phyloP scores from a whole-genome alignment of 1,140 invertebrate genomes.

The Drosophila sucinea region DNA sequence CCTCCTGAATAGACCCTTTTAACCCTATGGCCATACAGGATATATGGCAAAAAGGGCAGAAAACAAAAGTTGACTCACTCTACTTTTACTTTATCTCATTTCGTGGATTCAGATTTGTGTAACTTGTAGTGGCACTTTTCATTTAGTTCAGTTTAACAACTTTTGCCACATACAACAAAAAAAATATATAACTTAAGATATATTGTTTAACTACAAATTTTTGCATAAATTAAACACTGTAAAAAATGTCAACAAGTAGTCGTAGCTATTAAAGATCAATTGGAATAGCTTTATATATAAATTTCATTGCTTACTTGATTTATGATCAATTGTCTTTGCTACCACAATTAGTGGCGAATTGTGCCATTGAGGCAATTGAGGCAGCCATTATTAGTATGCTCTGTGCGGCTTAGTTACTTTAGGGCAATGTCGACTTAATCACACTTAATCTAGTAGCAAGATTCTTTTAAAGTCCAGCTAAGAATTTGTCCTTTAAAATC shows the following conservation, averaged over 20 bases:
- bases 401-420: constrained; percentile 5
- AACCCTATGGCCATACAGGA: no score
- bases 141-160: constrained; percentile 5
- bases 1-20: no score
- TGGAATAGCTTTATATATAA: no score
- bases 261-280: no score
- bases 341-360: no score
- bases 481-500: background rate
- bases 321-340: no score
- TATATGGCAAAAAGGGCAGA: constrained; percentile 1
- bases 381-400: background rate
- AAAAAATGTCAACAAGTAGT: background rate
- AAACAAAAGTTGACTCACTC: constrained; percentile 9
- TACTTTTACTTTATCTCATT: constrained; percentile 7
- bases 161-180: background rate
- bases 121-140: constrained; percentile 11
- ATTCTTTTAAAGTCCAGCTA: constrained; percentile 3
- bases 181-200: background rate
- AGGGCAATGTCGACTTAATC: background rate
- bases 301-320: no score
- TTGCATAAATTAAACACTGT: background rate
- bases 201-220: constrained; percentile 1
- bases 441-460: constrained; percentile 7
- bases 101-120: constrained; percentile 6
- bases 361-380: background rate